phyloP scores from a whole-genome alignment of 64 coral and sea anemone genomes.

The Montipora sp. region DNA sequence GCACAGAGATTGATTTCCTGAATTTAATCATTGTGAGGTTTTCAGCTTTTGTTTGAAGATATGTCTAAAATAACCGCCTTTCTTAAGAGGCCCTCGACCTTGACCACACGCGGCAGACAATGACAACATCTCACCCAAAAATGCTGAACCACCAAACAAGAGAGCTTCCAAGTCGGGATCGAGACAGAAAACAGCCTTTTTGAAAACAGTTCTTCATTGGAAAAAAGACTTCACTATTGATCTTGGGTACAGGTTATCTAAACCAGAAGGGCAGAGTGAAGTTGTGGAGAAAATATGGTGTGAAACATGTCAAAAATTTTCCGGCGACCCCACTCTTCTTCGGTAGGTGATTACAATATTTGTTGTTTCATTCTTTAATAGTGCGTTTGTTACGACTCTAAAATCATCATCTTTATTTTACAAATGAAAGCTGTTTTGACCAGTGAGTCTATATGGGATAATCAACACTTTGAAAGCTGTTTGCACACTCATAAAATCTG shows the following conservation, averaged over 20 bases:
- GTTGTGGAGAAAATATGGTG: background rate
- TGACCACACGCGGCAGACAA: background rate
- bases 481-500: conserved; percentile 50
- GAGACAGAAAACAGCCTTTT: background rate
- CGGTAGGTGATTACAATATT: background rate
- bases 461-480: conserved; percentile 34
- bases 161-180: background rate
- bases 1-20: no score
- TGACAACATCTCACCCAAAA: background rate
- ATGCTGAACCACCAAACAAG: background rate
- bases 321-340: background rate
- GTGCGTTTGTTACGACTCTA: background rate
- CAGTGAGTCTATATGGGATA: conserved; percentile 27
- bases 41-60: no score
- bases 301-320: background rate
- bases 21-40: no score
- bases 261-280: background rate
- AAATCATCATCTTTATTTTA: no score
- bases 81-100: no score
- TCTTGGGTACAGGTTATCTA: background rate
- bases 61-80: no score
- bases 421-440: no score
- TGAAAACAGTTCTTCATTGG: background rate
- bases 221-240: background rate
- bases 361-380: background rate